Evolutionary conservation across 2,797 vertebrate species (phyloP).

Genomic region (Enteromius mattozi): DNA sequence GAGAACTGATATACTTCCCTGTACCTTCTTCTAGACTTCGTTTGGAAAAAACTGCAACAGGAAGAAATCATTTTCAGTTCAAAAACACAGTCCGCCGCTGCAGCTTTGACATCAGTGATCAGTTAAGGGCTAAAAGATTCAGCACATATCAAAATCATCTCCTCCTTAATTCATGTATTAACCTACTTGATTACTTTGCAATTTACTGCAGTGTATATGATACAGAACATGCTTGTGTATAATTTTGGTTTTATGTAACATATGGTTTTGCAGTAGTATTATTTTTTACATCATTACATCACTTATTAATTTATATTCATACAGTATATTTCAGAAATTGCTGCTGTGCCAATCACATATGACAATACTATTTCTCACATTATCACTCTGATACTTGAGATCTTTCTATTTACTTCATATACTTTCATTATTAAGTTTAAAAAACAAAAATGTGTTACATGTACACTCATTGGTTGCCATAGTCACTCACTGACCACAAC

Average conservation of each 20-base stretch:
- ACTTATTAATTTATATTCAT: background rate
- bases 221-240: background rate
- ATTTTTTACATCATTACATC: background rate
- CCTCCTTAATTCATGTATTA: background rate
- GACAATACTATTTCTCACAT: background rate
- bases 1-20: constrained; percentile 25
- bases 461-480: too few species aligned
- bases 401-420: background rate
- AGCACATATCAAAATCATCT: background rate
- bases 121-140: background rate
- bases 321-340: background rate
- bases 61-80: constrained; percentile 15
- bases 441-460: too few species aligned
- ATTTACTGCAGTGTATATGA: background rate
- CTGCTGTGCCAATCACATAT: background rate
- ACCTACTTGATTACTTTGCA: background rate
- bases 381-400: background rate
- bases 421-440: background rate
- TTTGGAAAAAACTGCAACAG: constrained; percentile 25
- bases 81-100: background rate
- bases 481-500: too few species aligned
- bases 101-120: background rate
- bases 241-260: background rate
- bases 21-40: constrained; percentile 49
- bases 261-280: background rate